phyloP scores from a whole-genome alignment of 2,797 vertebrate species.

The Urosaurus nigricauda region DNA sequence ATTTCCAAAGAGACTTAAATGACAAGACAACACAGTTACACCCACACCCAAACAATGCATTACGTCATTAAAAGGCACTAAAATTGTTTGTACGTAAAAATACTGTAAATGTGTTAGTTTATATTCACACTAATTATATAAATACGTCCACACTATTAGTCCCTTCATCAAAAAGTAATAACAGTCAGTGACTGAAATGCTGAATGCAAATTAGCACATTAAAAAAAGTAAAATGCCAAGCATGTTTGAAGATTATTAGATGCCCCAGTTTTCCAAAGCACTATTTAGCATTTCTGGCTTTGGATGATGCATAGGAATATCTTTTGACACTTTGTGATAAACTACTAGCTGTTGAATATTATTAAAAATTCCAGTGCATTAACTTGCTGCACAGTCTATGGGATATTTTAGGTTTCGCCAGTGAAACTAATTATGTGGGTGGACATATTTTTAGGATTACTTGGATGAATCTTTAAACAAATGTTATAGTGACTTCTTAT shows the following conservation, averaged over 20 bases:
- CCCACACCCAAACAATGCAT: not conserved
- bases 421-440: not conserved
- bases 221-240: not conserved
- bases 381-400: not conserved
- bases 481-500: not conserved
- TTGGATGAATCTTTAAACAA: not conserved
- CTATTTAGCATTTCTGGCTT: not conserved
- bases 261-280: not conserved
- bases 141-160: not conserved
- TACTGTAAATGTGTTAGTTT: not conserved
- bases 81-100: not conserved
- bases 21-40: not conserved
- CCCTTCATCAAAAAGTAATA: not conserved
- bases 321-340: not conserved
- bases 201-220: not conserved
- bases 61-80: not conserved
- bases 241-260: conserved; percentile 4
- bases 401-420: not conserved
- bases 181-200: not conserved
- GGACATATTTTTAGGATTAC: not conserved
- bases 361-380: not conserved
- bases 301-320: not conserved
- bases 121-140: not conserved
- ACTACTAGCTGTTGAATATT: not conserved
- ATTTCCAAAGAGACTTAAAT: not conserved